Percentiles rank a stretch among this genome's conserved stretches.
Evolutionary conservation across 2,797 vertebrate genomes (phyloP).

Genomic region (Mastacembelus armatus): DNA sequence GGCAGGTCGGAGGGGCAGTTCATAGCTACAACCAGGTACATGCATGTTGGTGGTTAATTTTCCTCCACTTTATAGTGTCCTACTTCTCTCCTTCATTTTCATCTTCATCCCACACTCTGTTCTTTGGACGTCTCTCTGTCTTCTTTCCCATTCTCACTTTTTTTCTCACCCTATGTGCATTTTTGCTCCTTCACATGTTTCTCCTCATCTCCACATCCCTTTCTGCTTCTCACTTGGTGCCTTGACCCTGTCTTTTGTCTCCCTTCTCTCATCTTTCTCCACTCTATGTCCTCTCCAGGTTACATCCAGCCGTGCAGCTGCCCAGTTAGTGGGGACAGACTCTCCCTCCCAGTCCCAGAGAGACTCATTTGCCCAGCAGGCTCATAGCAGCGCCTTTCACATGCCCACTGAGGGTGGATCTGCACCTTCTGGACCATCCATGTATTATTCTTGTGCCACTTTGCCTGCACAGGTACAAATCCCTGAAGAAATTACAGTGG

Average conservation of each 20-base stretch:
- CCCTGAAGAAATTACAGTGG: conserved; percentile 7
- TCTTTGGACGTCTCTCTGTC: too few relatives aligned
- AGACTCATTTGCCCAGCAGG: conserved; percentile 92
- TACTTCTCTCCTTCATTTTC: not conserved
- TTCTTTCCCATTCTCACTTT: too few relatives aligned
- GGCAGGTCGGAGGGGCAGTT: conserved; percentile 90
- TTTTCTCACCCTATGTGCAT: not conserved
- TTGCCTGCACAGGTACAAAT: conserved; percentile 89
- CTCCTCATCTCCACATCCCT: conserved; percentile 9
- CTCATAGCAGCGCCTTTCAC: conserved; percentile 94
- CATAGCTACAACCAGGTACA: conserved; percentile 97
- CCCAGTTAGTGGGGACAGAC: conserved; percentile 87
- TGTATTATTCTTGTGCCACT: conserved; percentile 96
- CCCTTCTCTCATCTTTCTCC: conserved; percentile 15
- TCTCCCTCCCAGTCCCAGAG: conserved; percentile 86
- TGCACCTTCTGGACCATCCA: conserved; percentile 68
- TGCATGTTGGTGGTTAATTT: not conserved
- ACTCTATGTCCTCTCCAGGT: conserved; percentile 77
- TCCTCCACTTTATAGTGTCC: not conserved
- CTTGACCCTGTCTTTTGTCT: not conserved
- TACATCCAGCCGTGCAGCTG: conserved; percentile 88
- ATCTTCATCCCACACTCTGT: not conserved
- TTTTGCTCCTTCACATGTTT: too few relatives aligned
- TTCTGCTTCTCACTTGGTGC: not conserved
- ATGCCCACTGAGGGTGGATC: conserved; percentile 89